Conservation (phyloP, 2,113 vertebrate genomes). For the Peucedramus taeniatus region DNA sequence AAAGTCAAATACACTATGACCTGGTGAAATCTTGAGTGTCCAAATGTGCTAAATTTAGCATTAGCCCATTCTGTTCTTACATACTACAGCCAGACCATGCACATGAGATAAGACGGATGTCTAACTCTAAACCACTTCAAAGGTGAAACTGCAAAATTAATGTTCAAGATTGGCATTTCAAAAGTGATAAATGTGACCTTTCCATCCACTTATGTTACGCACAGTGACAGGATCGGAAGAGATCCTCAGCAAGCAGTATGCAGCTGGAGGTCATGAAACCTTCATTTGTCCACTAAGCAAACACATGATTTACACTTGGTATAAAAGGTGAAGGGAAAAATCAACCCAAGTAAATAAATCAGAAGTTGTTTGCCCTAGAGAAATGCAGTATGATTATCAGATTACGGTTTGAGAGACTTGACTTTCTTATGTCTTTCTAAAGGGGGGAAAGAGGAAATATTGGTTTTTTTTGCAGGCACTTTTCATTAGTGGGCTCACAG, state of each 20-base stretch:
- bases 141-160: neutral
- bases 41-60: neutral
- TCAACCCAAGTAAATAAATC: neutral
- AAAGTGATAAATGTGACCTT: neutral
- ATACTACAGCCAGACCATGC: neutral
- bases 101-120: neutral
- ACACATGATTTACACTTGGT: neutral
- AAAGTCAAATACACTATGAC: neutral
- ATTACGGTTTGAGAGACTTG: neutral
- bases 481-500: neutral
- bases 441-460: neutral
- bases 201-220: neutral
- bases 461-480: neutral
- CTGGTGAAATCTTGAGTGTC: neutral
- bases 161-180: neutral
- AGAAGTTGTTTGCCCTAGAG: neutral
- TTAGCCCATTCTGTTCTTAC: neutral
- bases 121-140: neutral
- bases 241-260: neutral
- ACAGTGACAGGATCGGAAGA: neutral
- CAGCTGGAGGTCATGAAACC: neutral
- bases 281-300: neutral
- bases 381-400: neutral
- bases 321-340: neutral
- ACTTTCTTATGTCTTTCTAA: neutral